Base-by-base conservation (phyloP, 2,888 invertebrate species). In the Drosophila paramelanica region DNA sequence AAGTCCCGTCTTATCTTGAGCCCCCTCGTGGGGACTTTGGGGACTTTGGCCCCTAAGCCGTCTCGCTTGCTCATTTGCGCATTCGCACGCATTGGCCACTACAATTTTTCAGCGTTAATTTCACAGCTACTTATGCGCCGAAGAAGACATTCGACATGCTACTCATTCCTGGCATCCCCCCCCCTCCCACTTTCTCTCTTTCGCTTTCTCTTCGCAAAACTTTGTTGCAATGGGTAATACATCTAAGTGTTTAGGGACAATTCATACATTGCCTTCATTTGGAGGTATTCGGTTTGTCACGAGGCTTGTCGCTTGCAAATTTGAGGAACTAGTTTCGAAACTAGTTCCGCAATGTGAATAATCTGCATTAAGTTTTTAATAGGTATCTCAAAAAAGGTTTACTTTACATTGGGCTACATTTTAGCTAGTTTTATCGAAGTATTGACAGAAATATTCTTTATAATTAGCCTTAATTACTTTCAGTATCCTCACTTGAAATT, bases 41-140 rank as follows among this genome's bases (percentile, higher is more conserved):
- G 11, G 36, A 13, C 11, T 13, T 23, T 23, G 23, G 36, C 5
- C 36, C 33, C 42, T 60, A 73, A 67, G 61, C 59, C 25, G 36
- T 59, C 51, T 52, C 64, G 60, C 58, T 60, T 75, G 75, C 71
- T 74, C 77, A 77, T 77, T 77, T 77, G 64, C 47, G 77, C 77
- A 73, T 77, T 77, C 62, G 62, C 68, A 73, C 64, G 72, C 67
- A 61, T 60, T 59, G 38, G 56, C 25, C 43, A 57, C 42, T 70
- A 67, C 73, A 74, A 77, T 71, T 77, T 76, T 77, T 78, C 69
- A 74, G 81, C 84, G 73, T 82, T 84, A 88, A 88, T 87, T 89
- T 86, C 67, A 49, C 58, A 79, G 89, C 87, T 89, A 89, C 84
- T 85, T 85, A 85, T 85, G 84, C 84, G 71, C 42, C 62, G 70